Conservation (phyloP, 2,888 invertebrate species). For the Argyresthia albistria region DNA sequence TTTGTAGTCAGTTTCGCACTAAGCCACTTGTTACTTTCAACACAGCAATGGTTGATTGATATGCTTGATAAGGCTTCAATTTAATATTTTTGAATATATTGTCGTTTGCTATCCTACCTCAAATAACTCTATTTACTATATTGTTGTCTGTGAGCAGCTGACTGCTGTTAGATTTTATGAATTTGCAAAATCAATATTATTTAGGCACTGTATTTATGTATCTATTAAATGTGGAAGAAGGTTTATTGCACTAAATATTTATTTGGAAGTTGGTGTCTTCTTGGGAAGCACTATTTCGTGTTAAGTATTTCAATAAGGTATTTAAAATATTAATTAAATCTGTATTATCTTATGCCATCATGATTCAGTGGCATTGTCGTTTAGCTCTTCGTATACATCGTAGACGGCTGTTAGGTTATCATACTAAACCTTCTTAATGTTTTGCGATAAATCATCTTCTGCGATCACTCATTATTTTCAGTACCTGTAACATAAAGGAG, state of each 20-base stretch:
- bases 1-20: slow-evolving; percentile 18
- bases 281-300: slow-evolving; percentile 15
- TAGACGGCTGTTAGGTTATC: background rate
- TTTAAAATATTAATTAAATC: slow-evolving; percentile 15
- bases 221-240: background rate
- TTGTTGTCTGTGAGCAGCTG: too few species aligned
- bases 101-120: background rate
- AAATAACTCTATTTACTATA: too few species aligned
- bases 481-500: background rate
- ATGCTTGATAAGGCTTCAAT: slow-evolving; percentile 20
- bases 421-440: background rate
- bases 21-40: slow-evolving; percentile 18
- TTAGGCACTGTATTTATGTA: background rate
- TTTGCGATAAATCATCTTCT: background rate
- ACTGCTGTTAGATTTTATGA: background rate
- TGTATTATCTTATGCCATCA: slow-evolving; percentile 44
- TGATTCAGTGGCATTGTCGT: slow-evolving; percentile 9
- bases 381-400: background rate
- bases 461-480: background rate
- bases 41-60: slow-evolving; percentile 23
- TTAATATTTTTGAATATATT: background rate
- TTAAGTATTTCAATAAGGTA: background rate
- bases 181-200: background rate
- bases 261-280: background rate
- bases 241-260: background rate